These are phyloP conservation scores for Colostygia pectinataria DNA, from an alignment of 2,888 invertebrate species.

Conservation along the genomic window DNA sequence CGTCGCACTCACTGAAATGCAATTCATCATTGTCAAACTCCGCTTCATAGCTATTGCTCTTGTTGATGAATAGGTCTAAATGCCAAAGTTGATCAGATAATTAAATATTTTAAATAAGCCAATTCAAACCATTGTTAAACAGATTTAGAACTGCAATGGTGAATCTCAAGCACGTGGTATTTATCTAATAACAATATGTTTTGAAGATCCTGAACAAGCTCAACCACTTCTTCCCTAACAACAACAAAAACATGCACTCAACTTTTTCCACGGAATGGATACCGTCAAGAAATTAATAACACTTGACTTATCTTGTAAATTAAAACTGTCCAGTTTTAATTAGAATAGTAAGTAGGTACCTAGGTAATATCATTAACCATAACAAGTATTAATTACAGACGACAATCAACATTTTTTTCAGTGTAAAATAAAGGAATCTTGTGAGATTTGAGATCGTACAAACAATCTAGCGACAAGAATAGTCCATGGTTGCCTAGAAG, in stretches of 20 bases:
- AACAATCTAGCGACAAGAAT: constrained; percentile 61
- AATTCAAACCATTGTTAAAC: not conserved
- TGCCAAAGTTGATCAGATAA: constrained; percentile 16
- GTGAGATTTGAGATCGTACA: constrained; percentile 44
- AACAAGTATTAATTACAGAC: no score
- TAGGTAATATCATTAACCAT: not conserved
- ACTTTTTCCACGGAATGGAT: no score
- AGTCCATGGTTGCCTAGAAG: constrained; percentile 59
- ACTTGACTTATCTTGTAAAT: no score
- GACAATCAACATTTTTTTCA: constrained; percentile 24
- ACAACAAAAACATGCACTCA: constrained; percentile 16
- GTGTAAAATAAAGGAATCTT: constrained; percentile 25
- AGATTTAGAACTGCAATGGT: not conserved
- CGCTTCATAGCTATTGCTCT: constrained; percentile 50
- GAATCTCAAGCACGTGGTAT: not conserved
- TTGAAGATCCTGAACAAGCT: not conserved
- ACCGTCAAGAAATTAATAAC: no score
- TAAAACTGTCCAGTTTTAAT: no score
- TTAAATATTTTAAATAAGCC: constrained; percentile 2
- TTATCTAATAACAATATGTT: not conserved
- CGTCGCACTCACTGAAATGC: constrained; percentile 54
- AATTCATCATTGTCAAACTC: constrained; percentile 63
- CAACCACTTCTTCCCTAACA: not conserved
- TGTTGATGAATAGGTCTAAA: constrained; percentile 31
- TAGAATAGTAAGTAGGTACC: not conserved